phyloP scores from a whole-genome alignment of 2,888 invertebrate species.

The Orchesellides sinensis region DNA sequence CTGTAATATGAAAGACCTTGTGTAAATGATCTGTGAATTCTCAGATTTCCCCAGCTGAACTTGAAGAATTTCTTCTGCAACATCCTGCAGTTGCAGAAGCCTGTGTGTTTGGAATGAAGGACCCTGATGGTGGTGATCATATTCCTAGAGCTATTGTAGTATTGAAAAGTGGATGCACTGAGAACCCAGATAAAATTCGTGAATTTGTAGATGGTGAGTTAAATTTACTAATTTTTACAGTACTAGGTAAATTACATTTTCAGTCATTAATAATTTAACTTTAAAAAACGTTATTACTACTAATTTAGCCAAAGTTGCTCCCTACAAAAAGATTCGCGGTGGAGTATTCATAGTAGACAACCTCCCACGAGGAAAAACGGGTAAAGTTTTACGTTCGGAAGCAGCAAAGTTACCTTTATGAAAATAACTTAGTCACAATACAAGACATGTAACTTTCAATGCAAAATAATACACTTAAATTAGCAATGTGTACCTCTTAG shows the following conservation, averaged over 20 bases:
- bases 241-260: background rate
- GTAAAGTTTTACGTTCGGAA: conserved; percentile 70
- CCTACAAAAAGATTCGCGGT: conserved; percentile 72
- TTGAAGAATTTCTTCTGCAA: conserved; percentile 70
- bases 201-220: conserved; percentile 70
- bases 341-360: conserved; percentile 68
- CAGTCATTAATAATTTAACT: background rate
- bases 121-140: conserved; percentile 73
- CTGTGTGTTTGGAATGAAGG: conserved; percentile 71
- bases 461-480: too few species aligned
- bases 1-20: background rate
- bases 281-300: background rate
- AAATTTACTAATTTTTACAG: background rate
- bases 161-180: conserved; percentile 47
- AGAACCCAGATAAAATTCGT: conserved; percentile 60
- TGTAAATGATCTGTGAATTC: background rate
- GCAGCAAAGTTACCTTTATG: conserved; percentile 60
- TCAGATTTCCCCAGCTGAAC: conserved; percentile 73
- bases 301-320: conserved; percentile 66
- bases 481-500: too few species aligned
- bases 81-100: conserved; percentile 72
- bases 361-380: conserved; percentile 73
- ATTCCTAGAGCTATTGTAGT: conserved; percentile 73
- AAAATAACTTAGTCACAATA: too few species aligned
- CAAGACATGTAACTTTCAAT: too few species aligned